These are phyloP conservation scores for Ips nitidus DNA, from an alignment of 1,140 invertebrate species.

Conservation along the genomic window DNA sequence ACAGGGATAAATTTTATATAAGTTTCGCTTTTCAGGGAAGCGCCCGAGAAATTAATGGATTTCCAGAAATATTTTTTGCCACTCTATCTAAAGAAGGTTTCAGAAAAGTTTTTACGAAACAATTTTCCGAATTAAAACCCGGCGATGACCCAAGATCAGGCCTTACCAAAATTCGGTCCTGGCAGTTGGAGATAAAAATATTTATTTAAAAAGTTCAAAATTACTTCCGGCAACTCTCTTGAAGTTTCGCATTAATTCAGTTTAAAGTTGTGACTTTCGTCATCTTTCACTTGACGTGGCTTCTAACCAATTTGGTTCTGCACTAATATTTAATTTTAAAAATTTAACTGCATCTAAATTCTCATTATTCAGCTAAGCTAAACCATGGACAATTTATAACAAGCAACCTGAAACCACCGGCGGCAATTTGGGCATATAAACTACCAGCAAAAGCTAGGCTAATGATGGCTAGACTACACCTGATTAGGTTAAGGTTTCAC, in stretches of 20 bases:
- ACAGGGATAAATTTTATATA: slow-evolving; percentile 23
- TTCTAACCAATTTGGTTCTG: background rate
- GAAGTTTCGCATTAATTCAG: slow-evolving; percentile 14
- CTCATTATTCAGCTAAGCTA: background rate
- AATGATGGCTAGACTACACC: too few species aligned
- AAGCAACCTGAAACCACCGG: too few species aligned
- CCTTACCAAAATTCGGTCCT: background rate
- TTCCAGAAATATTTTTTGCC: slow-evolving; percentile 5
- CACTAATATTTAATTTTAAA: too few species aligned
- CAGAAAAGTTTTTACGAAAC: background rate
- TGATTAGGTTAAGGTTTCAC: too few species aligned
- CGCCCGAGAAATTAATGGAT: slow-evolving; percentile 8
- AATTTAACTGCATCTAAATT: background rate
- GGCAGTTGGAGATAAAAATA: slow-evolving; percentile 6
- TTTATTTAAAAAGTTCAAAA: slow-evolving; percentile 18
- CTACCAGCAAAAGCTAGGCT: too few species aligned
- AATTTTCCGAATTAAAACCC: slow-evolving; percentile 2
- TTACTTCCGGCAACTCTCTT: background rate
- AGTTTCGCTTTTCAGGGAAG: slow-evolving; percentile 10
- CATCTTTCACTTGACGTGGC: slow-evolving; percentile 4
- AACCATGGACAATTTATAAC: too few species aligned
- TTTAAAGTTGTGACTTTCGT: slow-evolving; percentile 3
- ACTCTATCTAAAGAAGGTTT: background rate
- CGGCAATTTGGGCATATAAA: too few species aligned
- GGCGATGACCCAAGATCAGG: background rate